Evolutionary conservation across 2,113 vertebrate genomes (phyloP).

Genomic region (Trachemys scripta): DNA sequence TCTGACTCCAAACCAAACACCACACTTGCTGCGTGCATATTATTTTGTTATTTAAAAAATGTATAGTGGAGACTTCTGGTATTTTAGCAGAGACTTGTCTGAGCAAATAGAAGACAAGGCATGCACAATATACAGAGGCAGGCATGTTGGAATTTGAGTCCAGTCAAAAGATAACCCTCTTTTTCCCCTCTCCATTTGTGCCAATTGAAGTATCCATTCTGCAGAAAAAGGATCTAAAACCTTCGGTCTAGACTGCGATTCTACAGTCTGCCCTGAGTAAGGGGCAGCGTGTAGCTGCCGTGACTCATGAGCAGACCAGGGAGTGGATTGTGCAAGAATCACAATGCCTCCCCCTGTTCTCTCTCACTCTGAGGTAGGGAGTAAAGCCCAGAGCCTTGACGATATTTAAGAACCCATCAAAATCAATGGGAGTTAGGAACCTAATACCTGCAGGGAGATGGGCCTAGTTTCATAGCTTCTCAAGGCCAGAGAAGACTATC

Average conservation of each 20-base stretch:
- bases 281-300: not conserved
- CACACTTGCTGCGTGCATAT: not conserved
- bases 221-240: not conserved
- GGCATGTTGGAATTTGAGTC: not conserved
- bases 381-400: not conserved
- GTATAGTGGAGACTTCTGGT: not conserved
- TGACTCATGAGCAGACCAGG: not conserved
- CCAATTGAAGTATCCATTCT: not conserved
- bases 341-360: not conserved
- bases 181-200: not conserved
- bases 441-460: no score
- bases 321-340: not conserved
- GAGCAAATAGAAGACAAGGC: not conserved
- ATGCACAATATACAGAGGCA: not conserved
- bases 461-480: no score
- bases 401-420: not conserved
- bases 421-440: not conserved
- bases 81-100: no score
- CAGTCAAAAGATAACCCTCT: not conserved
- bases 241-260: accelerated
- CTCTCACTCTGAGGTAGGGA: not conserved
- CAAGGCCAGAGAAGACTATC: no score
- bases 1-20: not conserved
- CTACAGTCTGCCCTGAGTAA: not conserved
- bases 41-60: not conserved